Percentiles rank a stretch among this genome's conserved stretches.
Conservation (phyloP, 1,140 invertebrate genomes). For the Doryteuthis pealeii region DNA sequence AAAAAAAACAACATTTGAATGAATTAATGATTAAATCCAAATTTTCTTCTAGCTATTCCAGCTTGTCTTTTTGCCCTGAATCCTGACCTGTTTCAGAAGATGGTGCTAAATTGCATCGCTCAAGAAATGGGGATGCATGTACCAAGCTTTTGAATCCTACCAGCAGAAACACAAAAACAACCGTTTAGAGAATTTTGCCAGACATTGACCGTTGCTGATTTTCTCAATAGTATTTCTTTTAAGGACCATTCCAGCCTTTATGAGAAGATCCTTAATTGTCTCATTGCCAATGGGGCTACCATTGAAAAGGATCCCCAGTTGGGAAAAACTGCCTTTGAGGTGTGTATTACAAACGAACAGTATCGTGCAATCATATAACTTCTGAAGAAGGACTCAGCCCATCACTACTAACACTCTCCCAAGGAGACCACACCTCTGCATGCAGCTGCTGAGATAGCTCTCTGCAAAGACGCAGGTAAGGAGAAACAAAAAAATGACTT, state of each 20-base stretch:
- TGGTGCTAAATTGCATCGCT: conserved; percentile 30
- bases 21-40: too few species aligned
- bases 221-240: conserved; percentile 18
- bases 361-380: conserved; percentile 35
- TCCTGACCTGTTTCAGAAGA: conserved; percentile 22
- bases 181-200: conserved; percentile 29
- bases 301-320: conserved; percentile 4
- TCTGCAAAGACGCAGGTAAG: conserved; percentile 44
- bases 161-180: conserved; percentile 19
- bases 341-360: conserved; percentile 32
- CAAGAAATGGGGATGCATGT: conserved; percentile 40
- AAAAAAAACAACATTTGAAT: too few species aligned
- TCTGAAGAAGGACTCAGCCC: conserved; percentile 34
- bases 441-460: conserved; percentile 38
- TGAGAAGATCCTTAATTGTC: conserved; percentile 27
- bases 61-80: conserved; percentile 28
- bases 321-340: conserved; percentile 20
- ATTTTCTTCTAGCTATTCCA: conserved; percentile 35
- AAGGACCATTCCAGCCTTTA: conserved; percentile 19
- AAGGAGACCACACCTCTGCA: conserved; percentile 46
- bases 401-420: conserved; percentile 25
- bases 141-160: conserved; percentile 33
- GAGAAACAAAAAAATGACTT: too few species aligned
- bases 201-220: conserved; percentile 27
- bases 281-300: conserved; percentile 26